Conservation (phyloP, 2,888 invertebrate genomes). For the Galerucella nymphaeae region DNA sequence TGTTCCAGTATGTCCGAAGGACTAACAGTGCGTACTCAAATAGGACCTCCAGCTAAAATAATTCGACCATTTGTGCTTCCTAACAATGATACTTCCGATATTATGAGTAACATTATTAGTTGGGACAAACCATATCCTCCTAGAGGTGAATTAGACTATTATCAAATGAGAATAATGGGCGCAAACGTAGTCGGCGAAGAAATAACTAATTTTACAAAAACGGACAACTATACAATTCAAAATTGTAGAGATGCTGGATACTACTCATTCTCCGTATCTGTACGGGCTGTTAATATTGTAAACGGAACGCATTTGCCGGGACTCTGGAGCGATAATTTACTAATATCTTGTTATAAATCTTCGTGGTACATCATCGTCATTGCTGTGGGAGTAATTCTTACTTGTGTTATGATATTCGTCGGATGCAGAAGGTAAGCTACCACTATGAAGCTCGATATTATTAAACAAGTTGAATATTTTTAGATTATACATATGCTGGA, state of each 20-base stretch:
- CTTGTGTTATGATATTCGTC: slow-evolving; percentile 36
- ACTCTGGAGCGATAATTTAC: slow-evolving; percentile 59
- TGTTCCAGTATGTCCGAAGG: slow-evolving; percentile 70
- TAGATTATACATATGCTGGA: slow-evolving; percentile 71
- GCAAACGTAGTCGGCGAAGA: slow-evolving; percentile 17
- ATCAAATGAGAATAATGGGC: slow-evolving; percentile 65
- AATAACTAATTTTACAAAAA: slow-evolving; percentile 33
- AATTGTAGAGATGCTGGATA: slow-evolving; percentile 53
- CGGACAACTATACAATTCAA: slow-evolving; percentile 41
- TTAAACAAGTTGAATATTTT: slow-evolving; percentile 47
- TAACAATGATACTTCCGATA: slow-evolving; percentile 62
- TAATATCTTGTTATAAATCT: slow-evolving; percentile 52
- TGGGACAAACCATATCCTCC: slow-evolving; percentile 66
- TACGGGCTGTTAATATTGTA: slow-evolving; percentile 60
- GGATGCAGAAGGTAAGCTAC: slow-evolving; percentile 47
- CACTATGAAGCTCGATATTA: not conserved
- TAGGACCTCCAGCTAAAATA: slow-evolving; percentile 61
- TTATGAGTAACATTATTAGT: slow-evolving; percentile 59
- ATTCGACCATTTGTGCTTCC: slow-evolving; percentile 61
- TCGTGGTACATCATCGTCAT: slow-evolving; percentile 43
- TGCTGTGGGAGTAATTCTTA: slow-evolving; percentile 36
- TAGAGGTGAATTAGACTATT: slow-evolving; percentile 66
- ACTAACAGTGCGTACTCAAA: slow-evolving; percentile 58
- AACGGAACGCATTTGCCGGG: slow-evolving; percentile 53
- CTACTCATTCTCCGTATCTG: slow-evolving; percentile 53